A percentile compares a stretch with the other conserved stretches of the same genome.
Evolutionary conservation across 2,888 invertebrate species (phyloP).

Genomic region (Chirona hameri): DNA sequence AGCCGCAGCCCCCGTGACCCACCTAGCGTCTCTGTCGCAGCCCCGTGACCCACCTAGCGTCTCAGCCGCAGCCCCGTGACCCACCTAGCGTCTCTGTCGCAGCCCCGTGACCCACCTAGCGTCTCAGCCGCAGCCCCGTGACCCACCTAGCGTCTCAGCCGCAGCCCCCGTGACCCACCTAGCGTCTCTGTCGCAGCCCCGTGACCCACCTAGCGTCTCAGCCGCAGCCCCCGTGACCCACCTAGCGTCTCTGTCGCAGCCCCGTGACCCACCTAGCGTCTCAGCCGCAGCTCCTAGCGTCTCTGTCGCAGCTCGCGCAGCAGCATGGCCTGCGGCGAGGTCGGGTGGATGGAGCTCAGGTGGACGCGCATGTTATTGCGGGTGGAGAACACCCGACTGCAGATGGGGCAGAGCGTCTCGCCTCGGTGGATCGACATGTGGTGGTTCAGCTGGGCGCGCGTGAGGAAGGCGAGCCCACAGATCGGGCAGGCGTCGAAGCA

Average conservation of each 20-base stretch:
- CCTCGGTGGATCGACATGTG: conserved; percentile 22
- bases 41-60: too few relatives aligned
- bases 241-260: neutral
- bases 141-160: too few relatives aligned
- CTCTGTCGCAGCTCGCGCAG: neutral
- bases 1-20: too few relatives aligned
- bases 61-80: too few relatives aligned
- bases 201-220: neutral
- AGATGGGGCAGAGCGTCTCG: neutral
- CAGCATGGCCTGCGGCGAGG: neutral
- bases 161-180: too few relatives aligned
- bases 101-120: too few relatives aligned
- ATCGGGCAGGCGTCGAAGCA: neutral
- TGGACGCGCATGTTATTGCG: conserved; percentile 27
- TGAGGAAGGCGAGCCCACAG: neutral
- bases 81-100: too few relatives aligned
- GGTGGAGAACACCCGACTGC: conserved; percentile 3
- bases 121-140: too few relatives aligned
- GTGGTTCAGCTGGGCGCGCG: conserved; percentile 26
- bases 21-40: too few relatives aligned
- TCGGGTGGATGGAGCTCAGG: neutral
- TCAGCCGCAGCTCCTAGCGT: neutral
- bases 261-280: neutral
- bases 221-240: too few relatives aligned
- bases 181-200: neutral